Conservation (phyloP, 23 tunicate genomes). For the Diplosoma virens region DNA sequence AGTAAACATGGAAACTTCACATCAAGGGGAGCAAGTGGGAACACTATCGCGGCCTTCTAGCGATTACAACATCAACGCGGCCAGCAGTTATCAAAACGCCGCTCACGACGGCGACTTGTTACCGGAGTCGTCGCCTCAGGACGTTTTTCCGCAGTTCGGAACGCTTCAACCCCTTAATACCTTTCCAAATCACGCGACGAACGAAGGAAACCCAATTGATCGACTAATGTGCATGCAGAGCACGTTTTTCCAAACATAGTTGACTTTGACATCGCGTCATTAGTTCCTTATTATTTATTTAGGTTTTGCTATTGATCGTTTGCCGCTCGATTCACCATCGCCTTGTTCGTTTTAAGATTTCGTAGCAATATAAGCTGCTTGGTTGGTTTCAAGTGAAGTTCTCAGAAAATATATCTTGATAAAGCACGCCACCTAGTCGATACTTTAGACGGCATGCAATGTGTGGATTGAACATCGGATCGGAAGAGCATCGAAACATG, state of each 20-base stretch:
- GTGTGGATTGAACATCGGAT: no score
- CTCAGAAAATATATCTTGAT: no score
- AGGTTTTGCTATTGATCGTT: no score
- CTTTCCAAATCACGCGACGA: slow-evolving; percentile 24
- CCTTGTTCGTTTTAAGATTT: no score
- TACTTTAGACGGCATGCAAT: no score
- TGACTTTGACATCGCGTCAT: background rate
- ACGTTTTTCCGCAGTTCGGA: slow-evolving; percentile 22
- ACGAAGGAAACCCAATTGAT: slow-evolving; percentile 67
- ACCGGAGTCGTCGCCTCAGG: slow-evolving; percentile 39
- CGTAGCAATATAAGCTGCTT: no score
- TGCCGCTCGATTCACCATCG: no score
- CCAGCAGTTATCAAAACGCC: background rate
- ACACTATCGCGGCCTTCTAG: background rate
- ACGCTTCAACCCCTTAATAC: background rate
- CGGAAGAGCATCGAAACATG: no score
- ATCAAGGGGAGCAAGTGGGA: background rate
- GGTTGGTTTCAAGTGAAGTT: no score
- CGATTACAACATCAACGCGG: slow-evolving; percentile 23
- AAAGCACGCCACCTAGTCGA: no score
- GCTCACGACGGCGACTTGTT: background rate
- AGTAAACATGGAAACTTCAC: background rate
- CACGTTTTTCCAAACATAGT: slow-evolving; percentile 67
- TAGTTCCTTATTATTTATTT: background rate
- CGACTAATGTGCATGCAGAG: slow-evolving; percentile 88